Evolutionary conservation across 1,140 invertebrate genomes (phyloP).

Genomic region (Stenopsyche tienmushanensis): DNA sequence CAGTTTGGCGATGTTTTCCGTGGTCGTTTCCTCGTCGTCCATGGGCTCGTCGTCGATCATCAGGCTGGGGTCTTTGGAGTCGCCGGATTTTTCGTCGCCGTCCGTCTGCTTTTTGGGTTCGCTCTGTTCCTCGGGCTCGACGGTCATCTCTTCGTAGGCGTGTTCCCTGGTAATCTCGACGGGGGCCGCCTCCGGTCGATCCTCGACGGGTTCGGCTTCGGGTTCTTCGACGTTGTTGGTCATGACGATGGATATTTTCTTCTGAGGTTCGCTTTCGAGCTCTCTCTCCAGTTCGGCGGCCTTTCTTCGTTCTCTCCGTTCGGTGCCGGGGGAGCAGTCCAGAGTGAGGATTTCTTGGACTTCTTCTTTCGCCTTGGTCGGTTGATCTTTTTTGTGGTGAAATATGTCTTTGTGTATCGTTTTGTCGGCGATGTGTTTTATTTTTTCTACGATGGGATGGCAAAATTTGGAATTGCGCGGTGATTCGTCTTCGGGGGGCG

Average conservation of each 20-base stretch:
- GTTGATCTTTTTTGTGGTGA: conserved; percentile 55
- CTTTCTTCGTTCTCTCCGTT: conserved; percentile 47
- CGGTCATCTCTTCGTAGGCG: conserved; percentile 60
- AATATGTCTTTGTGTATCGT: conserved; percentile 57
- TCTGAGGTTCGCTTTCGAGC: conserved; percentile 13
- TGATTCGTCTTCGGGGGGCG: conserved; percentile 47
- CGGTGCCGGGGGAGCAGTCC: conserved; percentile 52
- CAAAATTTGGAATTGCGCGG: conserved; percentile 57
- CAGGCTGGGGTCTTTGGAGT: conserved; percentile 38
- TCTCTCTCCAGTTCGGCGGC: conserved; percentile 15
- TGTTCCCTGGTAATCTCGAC: conserved; percentile 58
- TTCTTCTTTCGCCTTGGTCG: conserved; percentile 49
- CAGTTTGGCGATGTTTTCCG: conserved; percentile 31
- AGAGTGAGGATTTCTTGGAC: conserved; percentile 52
- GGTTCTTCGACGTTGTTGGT: conserved; percentile 13
- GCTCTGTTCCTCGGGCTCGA: conserved; percentile 43
- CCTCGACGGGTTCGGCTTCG: conserved; percentile 39
- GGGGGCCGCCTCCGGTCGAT: too few relatives aligned
- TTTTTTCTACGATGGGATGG: conserved; percentile 62
- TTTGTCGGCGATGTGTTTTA: conserved; percentile 61
- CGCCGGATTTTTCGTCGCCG: conserved; percentile 28
- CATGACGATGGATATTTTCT: conserved; percentile 36
- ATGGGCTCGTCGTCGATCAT: conserved; percentile 45
- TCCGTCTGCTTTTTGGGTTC: conserved; percentile 43
- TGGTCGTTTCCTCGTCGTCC: conserved; percentile 40